Base-by-base conservation (phyloP, 2,797 vertebrate genomes). In the Pygocentrus nattereri region DNA sequence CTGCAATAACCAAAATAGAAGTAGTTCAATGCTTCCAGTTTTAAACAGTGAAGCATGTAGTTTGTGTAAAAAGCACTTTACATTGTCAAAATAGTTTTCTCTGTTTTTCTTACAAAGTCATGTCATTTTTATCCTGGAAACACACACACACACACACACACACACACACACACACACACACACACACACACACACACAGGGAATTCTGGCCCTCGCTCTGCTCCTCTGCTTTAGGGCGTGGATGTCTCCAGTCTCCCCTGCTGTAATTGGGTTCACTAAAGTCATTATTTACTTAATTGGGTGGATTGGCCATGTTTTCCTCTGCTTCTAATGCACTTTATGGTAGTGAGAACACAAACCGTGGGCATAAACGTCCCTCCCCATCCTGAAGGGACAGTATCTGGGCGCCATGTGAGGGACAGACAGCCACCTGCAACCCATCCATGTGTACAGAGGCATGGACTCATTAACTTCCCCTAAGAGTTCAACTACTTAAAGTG, bases 201-300 rank as follows among this genome's bases (percentile, higher is more conserved):
- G 4, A 21, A 5, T 10, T 72, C 27, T 72, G 70, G 49, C 27
- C 70, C 13, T 21, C 49, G 59, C 79, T 86, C 34, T 86, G 88
- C 88, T 88, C 38, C 75, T 86, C 27, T 87, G 88, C 90, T 88
- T 68, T 73, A 76, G 91, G 92, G 87, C 75, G 78, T 83, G 88
- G 86, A 88, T 87, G 87, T 87, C 85, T 90, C 64, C 84, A 76
- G 77, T 75, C 67, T 83, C 82, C 88, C 86, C 68, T 80, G 78
- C 74, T 85, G 85, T 82, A 90, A 91, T 93, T 86, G 84, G 85
- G 89, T 88, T 87, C 88, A 88, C 86, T 91, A 90, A 92, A 91
- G 86, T 87, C 87, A 91, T 93, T 91, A 91, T 82, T 84, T 85
- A 86, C 87, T 88, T 91, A 94, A 93, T 90, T 93, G 87, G 86